Evolutionary conservation across 2,888 invertebrate genomes (phyloP).

Genomic region (Oithona nana): DNA sequence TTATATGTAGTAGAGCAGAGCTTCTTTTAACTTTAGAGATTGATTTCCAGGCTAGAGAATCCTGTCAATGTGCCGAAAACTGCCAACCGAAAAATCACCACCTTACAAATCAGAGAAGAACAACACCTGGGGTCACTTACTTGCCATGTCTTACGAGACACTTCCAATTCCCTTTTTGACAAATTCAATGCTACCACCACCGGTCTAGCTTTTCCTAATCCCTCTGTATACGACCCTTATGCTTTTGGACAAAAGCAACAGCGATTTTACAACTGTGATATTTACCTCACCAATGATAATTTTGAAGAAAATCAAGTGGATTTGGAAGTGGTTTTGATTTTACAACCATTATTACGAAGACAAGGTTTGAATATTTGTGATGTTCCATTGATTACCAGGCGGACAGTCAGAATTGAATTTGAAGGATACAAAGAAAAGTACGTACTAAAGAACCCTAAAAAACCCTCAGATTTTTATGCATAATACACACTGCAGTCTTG

Average conservation of each 20-base stretch:
- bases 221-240: neutral
- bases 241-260: constrained; percentile 1
- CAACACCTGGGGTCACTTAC: constrained; percentile 4
- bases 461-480: too few species aligned
- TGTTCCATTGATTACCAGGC: constrained; percentile 1
- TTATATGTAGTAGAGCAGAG: too few species aligned
- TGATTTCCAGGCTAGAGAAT: constrained; percentile 13
- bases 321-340: neutral
- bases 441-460: too few species aligned
- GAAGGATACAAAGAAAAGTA: too few species aligned
- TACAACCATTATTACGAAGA: neutral
- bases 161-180: neutral
- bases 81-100: constrained; percentile 10
- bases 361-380: neutral
- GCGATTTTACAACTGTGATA: constrained; percentile 4
- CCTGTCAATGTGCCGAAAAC: constrained; percentile 18
- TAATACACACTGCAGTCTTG: too few species aligned
- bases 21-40: too few species aligned
- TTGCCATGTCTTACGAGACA: constrained; percentile 1
- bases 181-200: neutral
- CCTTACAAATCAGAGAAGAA: constrained; percentile 10
- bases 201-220: neutral
- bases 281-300: neutral
- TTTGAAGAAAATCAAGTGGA: neutral
- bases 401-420: neutral